Evolutionary conservation across 2,113 vertebrate species (phyloP).

Genomic region (Silurus meridionalis): DNA sequence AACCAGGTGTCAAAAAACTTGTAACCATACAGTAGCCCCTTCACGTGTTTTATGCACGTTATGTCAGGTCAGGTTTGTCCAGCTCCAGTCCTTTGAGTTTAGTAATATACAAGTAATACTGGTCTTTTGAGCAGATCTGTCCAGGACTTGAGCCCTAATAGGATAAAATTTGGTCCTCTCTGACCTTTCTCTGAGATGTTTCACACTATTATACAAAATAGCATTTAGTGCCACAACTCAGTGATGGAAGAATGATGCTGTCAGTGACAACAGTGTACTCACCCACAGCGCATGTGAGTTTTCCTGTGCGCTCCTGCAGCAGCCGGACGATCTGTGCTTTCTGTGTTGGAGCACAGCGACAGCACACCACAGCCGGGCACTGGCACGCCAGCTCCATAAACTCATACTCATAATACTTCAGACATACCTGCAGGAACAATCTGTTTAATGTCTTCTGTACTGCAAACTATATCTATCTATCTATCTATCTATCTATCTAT

Average conservation of each 20-base stretch:
- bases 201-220: neutral
- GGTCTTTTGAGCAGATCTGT: neutral
- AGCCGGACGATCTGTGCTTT: constrained; percentile 94
- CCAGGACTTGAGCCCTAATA: neutral
- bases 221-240: neutral
- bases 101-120: neutral
- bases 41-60: neutral
- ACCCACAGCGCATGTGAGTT: constrained; percentile 94
- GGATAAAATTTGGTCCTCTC: neutral
- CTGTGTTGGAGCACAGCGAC: constrained; percentile 91
- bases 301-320: constrained; percentile 91
- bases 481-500: neutral
- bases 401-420: constrained; percentile 96
- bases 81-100: neutral
- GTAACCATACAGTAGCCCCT: neutral
- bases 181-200: neutral
- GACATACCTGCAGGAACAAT: constrained; percentile 80
- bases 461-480: neutral
- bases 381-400: constrained; percentile 98
- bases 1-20: no score
- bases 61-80: neutral
- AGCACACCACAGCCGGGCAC: constrained; percentile 93
- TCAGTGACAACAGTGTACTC: constrained; percentile 44
- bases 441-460: neutral
- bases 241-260: neutral